phyloP scores from a whole-genome alignment of 2,888 invertebrate genomes.

The Cotesia congregata region DNA sequence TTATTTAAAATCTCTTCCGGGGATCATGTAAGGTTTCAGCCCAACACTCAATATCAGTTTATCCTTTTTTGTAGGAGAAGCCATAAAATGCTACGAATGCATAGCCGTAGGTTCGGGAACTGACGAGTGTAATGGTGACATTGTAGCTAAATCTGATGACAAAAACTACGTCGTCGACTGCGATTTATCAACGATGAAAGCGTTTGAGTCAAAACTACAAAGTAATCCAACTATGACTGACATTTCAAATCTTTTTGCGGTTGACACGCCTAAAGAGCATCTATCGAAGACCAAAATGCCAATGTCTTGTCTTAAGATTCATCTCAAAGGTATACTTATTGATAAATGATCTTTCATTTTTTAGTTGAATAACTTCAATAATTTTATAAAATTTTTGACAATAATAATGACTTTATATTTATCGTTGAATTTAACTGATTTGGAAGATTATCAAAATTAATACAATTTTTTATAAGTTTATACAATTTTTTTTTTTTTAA shows the following conservation, averaged over 20 bases:
- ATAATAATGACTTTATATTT: too few species aligned
- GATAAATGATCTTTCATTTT: background rate
- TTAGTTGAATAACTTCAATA: too few species aligned
- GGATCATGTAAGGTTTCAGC: background rate
- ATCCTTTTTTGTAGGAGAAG: conserved; percentile 52
- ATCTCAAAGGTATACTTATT: conserved; percentile 50
- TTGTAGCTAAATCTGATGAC: conserved; percentile 39
- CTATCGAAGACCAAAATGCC: conserved; percentile 27
- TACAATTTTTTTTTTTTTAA: too few species aligned
- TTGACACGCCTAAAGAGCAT: conserved; percentile 47
- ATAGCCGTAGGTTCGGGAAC: conserved; percentile 46
- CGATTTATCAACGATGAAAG: conserved; percentile 45
- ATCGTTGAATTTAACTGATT: too few species aligned
- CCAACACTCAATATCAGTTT: background rate
- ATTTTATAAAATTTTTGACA: too few species aligned
- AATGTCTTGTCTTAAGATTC: conserved; percentile 59
- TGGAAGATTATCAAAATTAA: too few species aligned
- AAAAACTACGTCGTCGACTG: conserved; percentile 53
- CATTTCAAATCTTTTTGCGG: conserved; percentile 53
- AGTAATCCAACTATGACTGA: conserved; percentile 40
- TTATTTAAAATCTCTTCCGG: background rate
- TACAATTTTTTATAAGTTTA: too few species aligned
- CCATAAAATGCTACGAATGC: conserved; percentile 61
- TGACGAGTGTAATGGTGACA: conserved; percentile 53
- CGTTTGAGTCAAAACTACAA: conserved; percentile 47